phyloP scores from a whole-genome alignment of 2,888 invertebrate genomes.

The Troides aeacus region DNA sequence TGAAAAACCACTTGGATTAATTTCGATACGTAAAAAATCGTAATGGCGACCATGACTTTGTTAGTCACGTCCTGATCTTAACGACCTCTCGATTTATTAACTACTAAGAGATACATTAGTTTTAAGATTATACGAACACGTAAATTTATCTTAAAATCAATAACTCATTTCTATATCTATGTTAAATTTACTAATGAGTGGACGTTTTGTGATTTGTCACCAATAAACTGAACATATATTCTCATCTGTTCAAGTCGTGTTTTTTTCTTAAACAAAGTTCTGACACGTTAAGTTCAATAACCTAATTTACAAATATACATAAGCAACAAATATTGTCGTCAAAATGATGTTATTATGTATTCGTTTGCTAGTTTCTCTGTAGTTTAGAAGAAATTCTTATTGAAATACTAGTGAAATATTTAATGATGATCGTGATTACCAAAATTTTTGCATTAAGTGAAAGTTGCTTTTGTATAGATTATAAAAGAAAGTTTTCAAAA shows the following conservation, averaged over 20 bases:
- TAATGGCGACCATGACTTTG: constrained; percentile 28
- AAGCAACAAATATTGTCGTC: no score
- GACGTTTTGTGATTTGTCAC: background rate
- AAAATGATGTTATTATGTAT: no score
- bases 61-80: constrained; percentile 19
- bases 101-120: background rate
- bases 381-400: background rate
- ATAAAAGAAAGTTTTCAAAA: constrained; percentile 45
- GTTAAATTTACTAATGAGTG: background rate
- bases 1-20: constrained; percentile 15
- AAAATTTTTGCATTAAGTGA: constrained; percentile 18
- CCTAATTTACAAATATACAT: background rate
- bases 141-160: background rate
- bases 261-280: background rate
- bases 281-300: background rate
- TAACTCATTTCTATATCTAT: constrained; percentile 1
- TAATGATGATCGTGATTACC: background rate
- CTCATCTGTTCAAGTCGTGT: background rate
- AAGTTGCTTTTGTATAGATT: constrained; percentile 39
- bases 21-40: constrained; percentile 13
- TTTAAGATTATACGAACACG: background rate
- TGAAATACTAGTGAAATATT: background rate
- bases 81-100: background rate
- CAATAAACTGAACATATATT: background rate
- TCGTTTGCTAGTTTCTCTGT: background rate